Conservation (phyloP, 2,888 invertebrate genomes). For the Chrysotoxum bicinctum region DNA sequence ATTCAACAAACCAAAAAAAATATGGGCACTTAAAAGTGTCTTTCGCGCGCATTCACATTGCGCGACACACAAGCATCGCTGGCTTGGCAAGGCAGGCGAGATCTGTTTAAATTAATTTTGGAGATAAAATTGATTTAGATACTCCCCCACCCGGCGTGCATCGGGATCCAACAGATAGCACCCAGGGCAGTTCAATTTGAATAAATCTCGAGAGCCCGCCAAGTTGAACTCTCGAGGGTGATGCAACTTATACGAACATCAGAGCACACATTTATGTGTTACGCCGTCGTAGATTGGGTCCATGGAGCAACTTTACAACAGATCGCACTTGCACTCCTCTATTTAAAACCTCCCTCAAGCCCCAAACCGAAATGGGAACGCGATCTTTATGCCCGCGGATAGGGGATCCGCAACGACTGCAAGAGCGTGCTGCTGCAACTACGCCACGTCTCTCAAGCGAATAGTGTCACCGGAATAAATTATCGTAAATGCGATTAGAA, state of each 20-base stretch:
- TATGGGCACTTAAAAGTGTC: conserved; percentile 62
- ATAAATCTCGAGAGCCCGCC: conserved; percentile 65
- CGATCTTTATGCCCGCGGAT: neutral
- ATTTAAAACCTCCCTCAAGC: neutral
- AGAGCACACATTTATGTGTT: neutral
- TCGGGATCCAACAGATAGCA: neutral
- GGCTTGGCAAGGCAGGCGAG: conserved; percentile 17
- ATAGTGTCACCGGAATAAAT: conserved; percentile 73
- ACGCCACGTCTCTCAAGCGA: conserved; percentile 63
- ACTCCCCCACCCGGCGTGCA: conserved; percentile 11
- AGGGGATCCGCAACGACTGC: neutral
- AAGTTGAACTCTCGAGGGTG: conserved; percentile 61
- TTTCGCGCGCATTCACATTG: conserved; percentile 39
- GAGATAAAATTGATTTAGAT: conserved; percentile 72
- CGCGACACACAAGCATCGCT: conserved; percentile 4
- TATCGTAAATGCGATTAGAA: conserved; percentile 72
- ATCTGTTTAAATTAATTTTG: conserved; percentile 69
- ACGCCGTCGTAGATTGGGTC: conserved; percentile 17
- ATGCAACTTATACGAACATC: conserved; percentile 27
- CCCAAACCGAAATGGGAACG: conserved; percentile 43
- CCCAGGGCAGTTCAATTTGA: conserved; percentile 43
- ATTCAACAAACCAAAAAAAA: neutral
- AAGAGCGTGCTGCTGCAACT: conserved; percentile 43
- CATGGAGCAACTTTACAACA: conserved; percentile 23
- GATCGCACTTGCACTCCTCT: conserved; percentile 22